Base-by-base conservation (phyloP, 2,888 invertebrate genomes). In the Amphipoea oculea region DNA sequence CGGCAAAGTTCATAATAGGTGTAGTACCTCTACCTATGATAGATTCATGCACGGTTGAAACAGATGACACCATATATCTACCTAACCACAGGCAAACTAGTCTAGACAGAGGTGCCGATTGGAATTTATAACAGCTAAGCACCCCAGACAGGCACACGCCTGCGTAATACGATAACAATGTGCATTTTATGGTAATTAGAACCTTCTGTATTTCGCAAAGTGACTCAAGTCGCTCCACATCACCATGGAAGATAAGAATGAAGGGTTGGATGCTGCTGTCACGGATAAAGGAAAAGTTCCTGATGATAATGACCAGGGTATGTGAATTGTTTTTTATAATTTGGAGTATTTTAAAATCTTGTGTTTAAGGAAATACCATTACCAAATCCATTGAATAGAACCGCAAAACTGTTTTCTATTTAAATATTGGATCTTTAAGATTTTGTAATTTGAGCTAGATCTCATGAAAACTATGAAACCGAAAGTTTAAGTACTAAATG, bases 241-340 rank as follows among this genome's bases (percentile, higher is more conserved):
- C 67, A 63, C 72, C 45, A 85, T 79, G 78, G 78, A 73, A 68
- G 76, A 78, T 17, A 78, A 74, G 9, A 75, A 23, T 65, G 77
- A 74, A 74, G 67, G 79, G 14, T 69, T 77, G 20, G 69, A 75
- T 23, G n/a, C 40, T 17, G 29, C 48, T 67, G 45, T 51, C n/a
- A 67, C 76, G 60, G 76, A 85, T 66, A 82, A 83, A 36, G 80
- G 83, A 84, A 83, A 87, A 66, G 67, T 73, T 51, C 74, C 78
- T 54, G 79, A 81, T 75, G 82, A 86, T 42, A 82, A 73, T 72
- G 86, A 88, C 2, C 67, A 73, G 85, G 91, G 92, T 92, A 89
- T 36, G 90, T 81, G 0, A 57, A 40, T 36, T 65, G 5, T 29
- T 72, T 51, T 51, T 51, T 45, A 54, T 17, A 45, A 68, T 78